These are phyloP conservation scores for Pachyrhynchus sulphureomaculatus DNA, from an alignment of 1,140 invertebrate species.

Conservation along the genomic window DNA sequence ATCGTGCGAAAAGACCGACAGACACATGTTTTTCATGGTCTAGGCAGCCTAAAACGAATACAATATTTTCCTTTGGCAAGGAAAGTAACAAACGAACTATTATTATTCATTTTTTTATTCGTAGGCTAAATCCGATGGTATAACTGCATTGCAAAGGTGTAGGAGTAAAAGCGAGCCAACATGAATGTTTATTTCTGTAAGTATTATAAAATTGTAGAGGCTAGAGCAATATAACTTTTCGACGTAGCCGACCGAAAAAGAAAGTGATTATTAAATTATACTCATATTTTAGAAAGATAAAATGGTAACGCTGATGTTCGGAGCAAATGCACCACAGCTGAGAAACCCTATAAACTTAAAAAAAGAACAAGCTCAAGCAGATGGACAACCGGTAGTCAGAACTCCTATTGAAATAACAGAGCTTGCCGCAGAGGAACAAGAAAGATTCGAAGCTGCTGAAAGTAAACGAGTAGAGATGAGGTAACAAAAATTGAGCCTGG, in stretches of 20 bases:
- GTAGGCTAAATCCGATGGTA: slow-evolving; percentile 82
- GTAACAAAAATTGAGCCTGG: too few relatives aligned
- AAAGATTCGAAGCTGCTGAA: slow-evolving; percentile 43
- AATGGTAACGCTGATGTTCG: slow-evolving; percentile 81
- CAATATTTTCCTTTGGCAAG: too few relatives aligned
- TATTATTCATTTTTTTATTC: slow-evolving; percentile 42
- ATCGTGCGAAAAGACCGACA: too few relatives aligned
- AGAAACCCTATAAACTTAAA: slow-evolving; percentile 75
- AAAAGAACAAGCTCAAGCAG: slow-evolving; percentile 56
- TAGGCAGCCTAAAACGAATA: too few relatives aligned
- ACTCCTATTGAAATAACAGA: slow-evolving; percentile 33
- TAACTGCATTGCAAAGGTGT: slow-evolving; percentile 75
- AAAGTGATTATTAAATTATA: too few relatives aligned
- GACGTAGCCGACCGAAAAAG: too few relatives aligned
- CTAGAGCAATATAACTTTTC: too few relatives aligned
- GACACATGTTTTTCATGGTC: too few relatives aligned
- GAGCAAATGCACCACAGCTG: slow-evolving; percentile 80
- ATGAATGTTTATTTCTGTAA: slow-evolving; percentile 87
- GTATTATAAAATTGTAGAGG: slow-evolving; percentile 38
- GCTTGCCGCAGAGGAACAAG: slow-evolving; percentile 53
- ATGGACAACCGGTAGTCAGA: slow-evolving; percentile 25
- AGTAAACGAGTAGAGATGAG: slow-evolving; percentile 18
- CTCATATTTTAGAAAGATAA: slow-evolving; percentile 74
- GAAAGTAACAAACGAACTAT: too few relatives aligned
- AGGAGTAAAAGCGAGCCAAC: slow-evolving; percentile 85